Conservation (phyloP, 2,113 vertebrate species). For the Plotosus lineatus region DNA sequence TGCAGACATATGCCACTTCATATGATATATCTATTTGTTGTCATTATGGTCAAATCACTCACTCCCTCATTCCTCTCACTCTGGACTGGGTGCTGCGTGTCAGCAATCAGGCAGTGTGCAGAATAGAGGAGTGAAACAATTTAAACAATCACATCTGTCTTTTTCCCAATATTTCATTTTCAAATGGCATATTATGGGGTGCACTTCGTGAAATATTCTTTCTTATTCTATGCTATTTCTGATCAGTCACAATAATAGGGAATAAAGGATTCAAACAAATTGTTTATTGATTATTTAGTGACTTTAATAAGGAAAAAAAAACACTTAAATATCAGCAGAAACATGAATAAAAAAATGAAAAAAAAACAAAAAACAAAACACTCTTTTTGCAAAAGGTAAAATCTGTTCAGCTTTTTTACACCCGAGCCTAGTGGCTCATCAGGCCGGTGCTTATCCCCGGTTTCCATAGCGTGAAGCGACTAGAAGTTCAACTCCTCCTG, state of each 20-base stretch:
- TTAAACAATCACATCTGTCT: neutral
- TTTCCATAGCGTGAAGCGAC: no score
- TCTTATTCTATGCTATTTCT: neutral
- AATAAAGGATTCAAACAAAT: neutral
- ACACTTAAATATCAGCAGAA: neutral
- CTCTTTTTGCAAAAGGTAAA: no score
- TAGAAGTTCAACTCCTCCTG: no score
- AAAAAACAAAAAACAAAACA: no score
- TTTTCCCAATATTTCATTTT: neutral
- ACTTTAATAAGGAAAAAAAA: neutral
- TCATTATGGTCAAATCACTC: slow-evolving; percentile 39
- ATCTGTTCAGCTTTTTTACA: no score
- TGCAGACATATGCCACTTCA: slow-evolving; percentile 17
- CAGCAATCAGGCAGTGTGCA: slow-evolving; percentile 20
- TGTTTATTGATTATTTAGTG: neutral
- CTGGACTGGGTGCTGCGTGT: slow-evolving; percentile 22
- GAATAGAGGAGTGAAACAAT: neutral
- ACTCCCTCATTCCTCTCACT: slow-evolving; percentile 21
- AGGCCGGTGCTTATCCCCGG: no score
- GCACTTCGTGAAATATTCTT: neutral
- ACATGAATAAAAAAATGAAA: neutral
- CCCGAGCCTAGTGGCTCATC: no score
- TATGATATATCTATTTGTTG: slow-evolving; percentile 43
- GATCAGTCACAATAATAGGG: neutral
- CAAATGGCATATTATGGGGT: neutral